These are phyloP conservation scores for Chaetorhynchus papuensis DNA, from an alignment of 2,113 vertebrate genomes.

Conservation along the genomic window DNA sequence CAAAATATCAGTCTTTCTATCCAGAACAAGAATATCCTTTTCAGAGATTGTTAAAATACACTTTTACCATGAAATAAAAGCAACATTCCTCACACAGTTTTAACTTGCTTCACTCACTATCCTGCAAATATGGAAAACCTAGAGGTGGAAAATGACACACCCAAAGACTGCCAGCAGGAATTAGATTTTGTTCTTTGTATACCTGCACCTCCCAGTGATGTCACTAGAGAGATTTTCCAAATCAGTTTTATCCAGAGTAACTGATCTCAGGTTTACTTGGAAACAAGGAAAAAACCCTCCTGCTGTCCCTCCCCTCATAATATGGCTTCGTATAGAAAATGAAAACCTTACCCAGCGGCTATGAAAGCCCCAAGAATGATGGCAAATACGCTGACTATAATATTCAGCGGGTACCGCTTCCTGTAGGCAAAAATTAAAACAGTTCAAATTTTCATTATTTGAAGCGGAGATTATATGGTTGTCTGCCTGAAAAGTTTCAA, in stretches of 20 bases:
- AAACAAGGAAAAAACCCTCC: constrained; percentile 2
- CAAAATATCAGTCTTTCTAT: background rate
- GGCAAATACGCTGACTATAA: constrained; percentile 78
- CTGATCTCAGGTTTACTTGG: background rate
- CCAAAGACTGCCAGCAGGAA: background rate
- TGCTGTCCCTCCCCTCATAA: background rate
- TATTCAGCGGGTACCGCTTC: constrained; percentile 75
- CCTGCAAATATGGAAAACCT: background rate
- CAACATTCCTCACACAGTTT: background rate
- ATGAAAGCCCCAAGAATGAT: constrained; percentile 87
- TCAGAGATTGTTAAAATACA: background rate
- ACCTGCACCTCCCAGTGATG: background rate
- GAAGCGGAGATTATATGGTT: background rate
- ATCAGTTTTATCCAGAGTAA: background rate
- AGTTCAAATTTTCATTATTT: background rate
- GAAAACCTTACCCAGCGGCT: constrained; percentile 85
- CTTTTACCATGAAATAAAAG: background rate
- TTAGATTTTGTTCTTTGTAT: background rate
- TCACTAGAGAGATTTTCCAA: background rate
- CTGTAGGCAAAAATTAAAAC: constrained; percentile 66
- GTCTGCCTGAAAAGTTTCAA: background rate
- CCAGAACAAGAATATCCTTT: background rate
- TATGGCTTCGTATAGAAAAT: background rate
- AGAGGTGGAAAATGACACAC: background rate
- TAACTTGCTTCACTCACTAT: background rate